Conservation (phyloP, 2,113 vertebrate species). For the Hypomesus transpacificus region DNA sequence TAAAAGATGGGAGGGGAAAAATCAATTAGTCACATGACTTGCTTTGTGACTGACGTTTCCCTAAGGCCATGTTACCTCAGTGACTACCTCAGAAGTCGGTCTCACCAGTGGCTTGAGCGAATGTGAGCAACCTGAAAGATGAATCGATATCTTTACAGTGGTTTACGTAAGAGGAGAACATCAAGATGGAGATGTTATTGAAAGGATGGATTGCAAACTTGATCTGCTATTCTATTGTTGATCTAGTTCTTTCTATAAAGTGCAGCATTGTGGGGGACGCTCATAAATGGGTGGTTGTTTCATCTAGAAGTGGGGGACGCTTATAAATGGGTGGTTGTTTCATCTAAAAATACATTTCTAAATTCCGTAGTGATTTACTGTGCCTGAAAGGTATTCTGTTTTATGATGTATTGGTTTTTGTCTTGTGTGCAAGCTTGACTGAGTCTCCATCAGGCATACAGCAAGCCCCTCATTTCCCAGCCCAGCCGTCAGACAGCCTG, state of each 20-base stretch:
- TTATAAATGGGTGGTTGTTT: slow-evolving; percentile 6
- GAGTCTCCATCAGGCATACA: neutral
- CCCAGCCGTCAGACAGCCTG: slow-evolving; percentile 8
- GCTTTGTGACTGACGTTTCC: slow-evolving; percentile 2
- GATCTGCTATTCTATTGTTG: neutral
- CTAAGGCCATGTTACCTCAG: slow-evolving; percentile 10
- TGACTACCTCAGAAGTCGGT: neutral
- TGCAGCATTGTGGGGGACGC: neutral
- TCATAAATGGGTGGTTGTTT: slow-evolving; percentile 6
- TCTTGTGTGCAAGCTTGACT: neutral
- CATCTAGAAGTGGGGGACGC: neutral
- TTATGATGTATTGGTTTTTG: slow-evolving; percentile 2
- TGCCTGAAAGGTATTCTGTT: neutral
- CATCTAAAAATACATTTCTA: neutral
- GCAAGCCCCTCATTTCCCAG: slow-evolving; percentile 16
- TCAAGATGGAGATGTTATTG: neutral
- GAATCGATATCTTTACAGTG: slow-evolving; percentile 16
- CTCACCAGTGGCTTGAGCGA: slow-evolving; percentile 22
- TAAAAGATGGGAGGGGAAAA: slow-evolving; percentile 6
- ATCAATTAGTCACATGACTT: slow-evolving; percentile 16
- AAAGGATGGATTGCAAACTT: neutral
- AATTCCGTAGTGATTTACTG: neutral
- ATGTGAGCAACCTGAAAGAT: slow-evolving; percentile 21
- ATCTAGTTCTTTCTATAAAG: neutral
- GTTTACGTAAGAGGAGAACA: neutral